A percentile compares a stretch with the other conserved stretches of the same genome.
Evolutionary conservation across 2,888 invertebrate genomes (phyloP).

Genomic region (Andrena dorsata): DNA sequence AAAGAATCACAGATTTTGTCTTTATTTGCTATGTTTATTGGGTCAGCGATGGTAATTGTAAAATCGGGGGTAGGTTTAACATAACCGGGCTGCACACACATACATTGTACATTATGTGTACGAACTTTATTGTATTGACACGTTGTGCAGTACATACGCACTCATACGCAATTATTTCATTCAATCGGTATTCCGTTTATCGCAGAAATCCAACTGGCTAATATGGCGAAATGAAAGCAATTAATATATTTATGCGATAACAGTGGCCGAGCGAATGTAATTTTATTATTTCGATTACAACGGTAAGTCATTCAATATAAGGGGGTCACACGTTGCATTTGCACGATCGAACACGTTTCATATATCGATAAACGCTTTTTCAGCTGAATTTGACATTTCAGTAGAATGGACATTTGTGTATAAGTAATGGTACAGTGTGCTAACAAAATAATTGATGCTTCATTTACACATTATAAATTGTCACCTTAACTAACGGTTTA

Average conservation of each 20-base stretch:
- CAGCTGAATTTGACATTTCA: not conserved
- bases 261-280: constrained; percentile 4
- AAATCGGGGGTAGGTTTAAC: not conserved
- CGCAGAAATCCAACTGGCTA: constrained; percentile 19
- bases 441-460: not conserved
- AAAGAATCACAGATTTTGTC: not conserved
- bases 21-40: not conserved
- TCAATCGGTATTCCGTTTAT: constrained; percentile 28
- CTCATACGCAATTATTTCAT: constrained; percentile 2
- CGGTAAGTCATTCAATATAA: constrained; percentile 3
- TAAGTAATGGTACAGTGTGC: too few relatives aligned
- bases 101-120: not conserved
- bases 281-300: constrained; percentile 25
- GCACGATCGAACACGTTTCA: not conserved
- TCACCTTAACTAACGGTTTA: not conserved
- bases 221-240: constrained; percentile 25
- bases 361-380: not conserved
- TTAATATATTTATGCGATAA: constrained; percentile 19
- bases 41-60: not conserved
- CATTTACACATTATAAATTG: not conserved
- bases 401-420: too few relatives aligned
- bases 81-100: not conserved
- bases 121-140: not conserved
- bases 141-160: constrained; percentile 15
- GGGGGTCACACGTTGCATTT: not conserved